A percentile compares a stretch with the other conserved stretches of the same genome.
These are phyloP conservation scores for Himalopsyche phryganea DNA, from an alignment of 1,140 invertebrate species.

Conservation along the genomic window DNA sequence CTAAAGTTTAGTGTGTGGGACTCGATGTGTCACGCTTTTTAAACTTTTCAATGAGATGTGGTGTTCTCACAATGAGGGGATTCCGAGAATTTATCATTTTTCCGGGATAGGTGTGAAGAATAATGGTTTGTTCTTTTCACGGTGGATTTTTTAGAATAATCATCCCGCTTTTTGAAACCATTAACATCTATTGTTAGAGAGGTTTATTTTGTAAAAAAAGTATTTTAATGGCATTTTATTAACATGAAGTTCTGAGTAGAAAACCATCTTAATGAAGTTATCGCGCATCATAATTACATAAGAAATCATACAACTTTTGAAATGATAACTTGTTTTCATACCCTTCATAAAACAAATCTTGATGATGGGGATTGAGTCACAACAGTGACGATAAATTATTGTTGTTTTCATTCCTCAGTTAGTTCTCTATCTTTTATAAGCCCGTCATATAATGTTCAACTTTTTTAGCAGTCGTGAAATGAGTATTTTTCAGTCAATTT, in stretches of 20 bases:
- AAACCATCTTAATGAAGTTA: no score
- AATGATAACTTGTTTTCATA: no score
- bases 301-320: no score
- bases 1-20: slow-evolving; percentile 5
- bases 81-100: slow-evolving; percentile 24
- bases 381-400: no score
- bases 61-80: slow-evolving; percentile 2
- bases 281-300: no score
- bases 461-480: no score
- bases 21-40: slow-evolving; percentile 14
- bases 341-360: no score
- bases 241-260: neutral
- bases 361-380: no score
- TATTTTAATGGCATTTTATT: neutral
- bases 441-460: no score
- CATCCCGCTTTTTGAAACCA: slow-evolving; percentile 3
- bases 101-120: slow-evolving; percentile 16
- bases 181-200: slow-evolving; percentile 1
- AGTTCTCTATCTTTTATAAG: no score
- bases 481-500: no score
- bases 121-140: slow-evolving; percentile 10
- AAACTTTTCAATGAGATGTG: slow-evolving; percentile 21
- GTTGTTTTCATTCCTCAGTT: no score
- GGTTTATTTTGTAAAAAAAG: neutral
- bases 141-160: slow-evolving; percentile 2